Base-by-base conservation (phyloP, 2,113 vertebrate species). In the Istiophorus platypterus region DNA sequence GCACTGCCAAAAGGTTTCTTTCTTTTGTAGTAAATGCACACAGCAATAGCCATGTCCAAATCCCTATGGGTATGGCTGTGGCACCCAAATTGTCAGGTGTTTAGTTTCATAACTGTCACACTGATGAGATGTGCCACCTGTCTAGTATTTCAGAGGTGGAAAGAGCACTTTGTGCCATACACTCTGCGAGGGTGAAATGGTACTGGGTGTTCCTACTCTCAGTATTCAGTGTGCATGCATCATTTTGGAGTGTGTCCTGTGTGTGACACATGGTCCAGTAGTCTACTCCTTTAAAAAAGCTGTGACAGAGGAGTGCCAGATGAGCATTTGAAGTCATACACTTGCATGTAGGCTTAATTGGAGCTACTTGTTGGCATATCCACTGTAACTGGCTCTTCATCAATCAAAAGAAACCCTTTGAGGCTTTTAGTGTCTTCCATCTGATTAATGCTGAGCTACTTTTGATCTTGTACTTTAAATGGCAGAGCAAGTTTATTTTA, bases 21-120 rank as follows among this genome's bases (percentile, higher is more conserved):
- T 85, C 83, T 79, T 86, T 84, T 80, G 58, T 77, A 83, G 77
- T 78, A 76, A 71, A 88, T 49, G 59, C 22, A 78, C 67, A 89
- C 89, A 85, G 73, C 61, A 89, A 90, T 86, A 92, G 81, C 83
- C 49, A 77, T 24, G 58, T 64, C 71, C 74, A 80, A 87, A 84
- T 85, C 78, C 82, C 39, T 12, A 47, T 58, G 65, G 68, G 77
- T 59, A 57, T 24, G 41, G 72, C 67, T 31, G 34, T 57, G 77
- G 67, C 70, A 69, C 51, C 62, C 34, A 81, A 78, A 85, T 63
- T 52, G 74, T 83, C 80, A 86, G 78, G 86, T 71, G 76, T 89
- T 84, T 78, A 73, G 85, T 76, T 86, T 77, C 71, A 66, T 81
- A 68, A 73, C 57, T 79, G 86, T 81, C 84, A 77, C 76, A 37